Evolutionary conservation across 2,888 invertebrate species (phyloP).

Genomic region (Acrobasis suavella): DNA sequence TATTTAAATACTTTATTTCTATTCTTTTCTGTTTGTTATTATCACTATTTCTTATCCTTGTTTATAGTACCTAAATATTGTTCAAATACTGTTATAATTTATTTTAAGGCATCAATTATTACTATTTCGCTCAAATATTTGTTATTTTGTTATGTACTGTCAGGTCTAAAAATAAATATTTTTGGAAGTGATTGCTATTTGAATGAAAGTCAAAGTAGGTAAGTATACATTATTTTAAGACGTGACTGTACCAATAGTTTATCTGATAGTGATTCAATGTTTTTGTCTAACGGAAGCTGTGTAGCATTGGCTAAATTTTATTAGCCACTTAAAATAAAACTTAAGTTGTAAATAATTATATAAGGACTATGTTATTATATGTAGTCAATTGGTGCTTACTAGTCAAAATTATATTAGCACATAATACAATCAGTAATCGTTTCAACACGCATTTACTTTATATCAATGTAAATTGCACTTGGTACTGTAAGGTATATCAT

Average conservation of each 20-base stretch:
- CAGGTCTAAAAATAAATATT: constrained; percentile 27
- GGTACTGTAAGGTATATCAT: constrained; percentile 16
- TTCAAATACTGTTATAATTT: constrained; percentile 24
- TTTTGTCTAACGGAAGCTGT: constrained; percentile 45
- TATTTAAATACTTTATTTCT: background rate
- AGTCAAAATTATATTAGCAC: constrained; percentile 82
- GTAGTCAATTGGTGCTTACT: constrained; percentile 82
- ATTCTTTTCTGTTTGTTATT: background rate
- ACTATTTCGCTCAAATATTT: constrained; percentile 41
- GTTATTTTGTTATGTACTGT: constrained; percentile 32
- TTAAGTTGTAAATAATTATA: constrained; percentile 37
- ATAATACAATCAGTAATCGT: constrained; percentile 28
- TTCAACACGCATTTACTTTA: constrained; percentile 24
- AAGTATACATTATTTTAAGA: constrained; percentile 13
- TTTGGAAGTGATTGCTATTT: background rate
- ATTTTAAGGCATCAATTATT: constrained; percentile 27
- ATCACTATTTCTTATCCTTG: background rate
- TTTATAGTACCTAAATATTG: constrained; percentile 1
- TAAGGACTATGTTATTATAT: constrained; percentile 55
- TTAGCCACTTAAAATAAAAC: constrained; percentile 53
- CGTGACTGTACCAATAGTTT: constrained; percentile 26
- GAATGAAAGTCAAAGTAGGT: background rate
- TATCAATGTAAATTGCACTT: constrained; percentile 26
- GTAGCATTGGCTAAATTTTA: constrained; percentile 69
- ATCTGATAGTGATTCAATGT: constrained; percentile 36